Evolutionary conservation across 2,113 vertebrate genomes (phyloP), one percentile per base, ranked within the genome.

Genomic region (Eubucco bourcierii): DNA sequence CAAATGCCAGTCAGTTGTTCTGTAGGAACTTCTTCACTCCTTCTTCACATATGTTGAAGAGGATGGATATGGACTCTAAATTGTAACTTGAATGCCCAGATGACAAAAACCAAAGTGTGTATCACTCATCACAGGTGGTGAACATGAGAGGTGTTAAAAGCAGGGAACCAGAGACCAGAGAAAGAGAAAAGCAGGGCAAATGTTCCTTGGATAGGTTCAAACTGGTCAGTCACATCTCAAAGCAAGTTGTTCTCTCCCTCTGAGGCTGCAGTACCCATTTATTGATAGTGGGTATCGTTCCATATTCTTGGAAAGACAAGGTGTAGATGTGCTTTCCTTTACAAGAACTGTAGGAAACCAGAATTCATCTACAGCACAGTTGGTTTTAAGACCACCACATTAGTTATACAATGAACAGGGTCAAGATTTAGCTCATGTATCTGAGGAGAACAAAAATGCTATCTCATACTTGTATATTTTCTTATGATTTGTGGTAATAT

Each of bases 21-120:
- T 39, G 4, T 25, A 68, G 10, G 28, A 87, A 60, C 13, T 27
- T 70, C 46, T 91, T 80, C 17, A 34, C 24, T 81, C 31, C 23
- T 9, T 11, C 37, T 39, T 39, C 9, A 68, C 7, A 14, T 24
- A 25, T 1, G 1, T 19, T 55, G 39, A 68, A 82, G 31, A 66
- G 17, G 9, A 81, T 91, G 18, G 34, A 4, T 81, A 63, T 29
- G 52, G 31, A 39, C 71, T 56, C 47, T 78, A 47, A 86, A 60
- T 24, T 71, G 9, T 52, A 80, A 50, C 8, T 58, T 27, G 24
- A 81, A 92, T 80, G 72, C 3, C 1, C 5, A 7, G 18, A 10
- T 8, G 0, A 0, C 33, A 37, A 63, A 77, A 46, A 17, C 15
- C 41, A 44, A 74, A 4, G 4, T 34, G 12, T 7, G 7, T 64